Conservation (phyloP, 2,888 invertebrate species). For the Pocota personata region DNA sequence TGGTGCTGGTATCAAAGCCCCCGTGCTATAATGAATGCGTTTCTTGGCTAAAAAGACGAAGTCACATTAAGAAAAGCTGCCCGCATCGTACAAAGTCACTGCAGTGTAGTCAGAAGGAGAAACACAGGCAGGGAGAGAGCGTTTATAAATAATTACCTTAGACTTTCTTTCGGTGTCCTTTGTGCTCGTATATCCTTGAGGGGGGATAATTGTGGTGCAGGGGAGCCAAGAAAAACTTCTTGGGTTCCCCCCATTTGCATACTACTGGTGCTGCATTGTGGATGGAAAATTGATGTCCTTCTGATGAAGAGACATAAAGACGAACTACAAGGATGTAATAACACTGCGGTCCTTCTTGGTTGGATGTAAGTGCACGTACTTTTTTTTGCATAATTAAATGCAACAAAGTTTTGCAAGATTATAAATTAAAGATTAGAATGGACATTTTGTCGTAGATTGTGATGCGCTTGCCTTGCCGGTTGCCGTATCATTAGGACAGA, state of each 20-base stretch:
- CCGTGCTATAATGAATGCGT: conserved; percentile 54
- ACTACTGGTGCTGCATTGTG: conserved; percentile 25
- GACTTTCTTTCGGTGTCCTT: conserved; percentile 41
- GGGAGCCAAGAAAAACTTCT: conserved; percentile 36
- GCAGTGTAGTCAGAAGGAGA: not conserved
- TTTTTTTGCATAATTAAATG: conserved; percentile 55
- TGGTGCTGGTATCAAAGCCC: not conserved
- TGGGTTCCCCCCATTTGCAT: conserved; percentile 45
- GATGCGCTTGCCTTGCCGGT: conserved; percentile 20
- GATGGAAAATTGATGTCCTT: conserved; percentile 62
- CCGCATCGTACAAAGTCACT: conserved; percentile 23
- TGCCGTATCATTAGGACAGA: conserved; percentile 51
- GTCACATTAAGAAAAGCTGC: conserved; percentile 51
- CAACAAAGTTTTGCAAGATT: conserved; percentile 68
- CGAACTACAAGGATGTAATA: conserved; percentile 47
- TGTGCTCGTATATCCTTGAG: conserved; percentile 24
- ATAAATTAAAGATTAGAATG: conserved; percentile 68
- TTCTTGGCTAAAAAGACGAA: conserved; percentile 55
- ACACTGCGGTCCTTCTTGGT: conserved; percentile 40
- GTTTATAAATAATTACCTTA: conserved; percentile 71
- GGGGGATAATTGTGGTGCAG: conserved; percentile 38
- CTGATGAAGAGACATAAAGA: conserved; percentile 45
- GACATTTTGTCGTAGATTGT: conserved; percentile 60
- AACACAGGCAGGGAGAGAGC: not conserved
- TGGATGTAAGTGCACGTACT: conserved; percentile 17